Base-by-base conservation (phyloP, 1,140 invertebrate species). In the Lepidotrigona ventralis region DNA sequence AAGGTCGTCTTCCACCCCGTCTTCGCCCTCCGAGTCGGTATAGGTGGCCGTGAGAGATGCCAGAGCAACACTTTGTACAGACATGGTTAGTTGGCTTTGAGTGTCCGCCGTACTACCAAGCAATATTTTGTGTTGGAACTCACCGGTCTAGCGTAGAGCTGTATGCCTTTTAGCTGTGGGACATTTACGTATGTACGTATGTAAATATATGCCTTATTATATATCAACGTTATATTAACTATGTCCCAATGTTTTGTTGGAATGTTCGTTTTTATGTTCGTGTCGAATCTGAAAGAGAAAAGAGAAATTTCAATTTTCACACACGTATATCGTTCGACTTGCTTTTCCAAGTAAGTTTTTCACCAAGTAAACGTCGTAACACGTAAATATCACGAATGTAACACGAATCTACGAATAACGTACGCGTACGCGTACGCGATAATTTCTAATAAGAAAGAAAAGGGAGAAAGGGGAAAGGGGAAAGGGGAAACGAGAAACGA, bases 21-120 rank as follows among this genome's bases (percentile, higher is more conserved):
- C 96, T 94, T 97, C 97, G 68, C 96, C 97, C 93, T 98, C 97
- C 2, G 97, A 97, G 91, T 98, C 97, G 23, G 97, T 97, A 93
- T 98, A 98, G 68, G 96, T 97, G 39, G 97, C 97, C 71, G 97
- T 97, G 86, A 98, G 94, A 86, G 97, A 97, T 86, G 96, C 97
- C 93, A 97, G 94, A 84, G 97, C 96, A 92, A 94, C 89, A 92
- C 93, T 94, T 93, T 93, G 93, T 93, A 93, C 93, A 94, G 93
- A 94, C 94, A 94, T 94, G 83, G 91, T 93, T 94, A 93, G 88
- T 94, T 93, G 91, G 90, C 91, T 93, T 93, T 93, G 91, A 93
- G 91, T 93, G 90, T 92, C 93, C 92, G 85, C 89, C 85, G 90
- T 92, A 89, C 91, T 92, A 93, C 90, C 90, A 93, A 93, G 90